These are phyloP conservation scores for Drusus annulatus DNA, from an alignment of 1,140 invertebrate genomes.

Conservation along the genomic window DNA sequence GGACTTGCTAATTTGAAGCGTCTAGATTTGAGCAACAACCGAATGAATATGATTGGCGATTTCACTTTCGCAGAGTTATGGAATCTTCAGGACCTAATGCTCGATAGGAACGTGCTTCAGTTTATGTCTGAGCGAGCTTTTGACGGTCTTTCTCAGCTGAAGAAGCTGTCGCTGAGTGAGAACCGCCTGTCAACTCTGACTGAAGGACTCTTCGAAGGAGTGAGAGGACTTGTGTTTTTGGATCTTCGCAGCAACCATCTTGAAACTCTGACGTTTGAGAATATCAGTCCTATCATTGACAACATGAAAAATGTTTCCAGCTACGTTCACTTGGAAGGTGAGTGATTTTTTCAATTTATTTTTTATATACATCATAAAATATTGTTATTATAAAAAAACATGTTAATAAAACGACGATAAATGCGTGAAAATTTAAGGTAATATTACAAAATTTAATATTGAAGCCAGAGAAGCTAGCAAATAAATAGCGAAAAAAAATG, in stretches of 20 bases:
- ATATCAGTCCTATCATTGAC: conserved; percentile 79
- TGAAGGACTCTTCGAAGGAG: conserved; percentile 76
- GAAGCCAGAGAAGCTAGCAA: too few species aligned
- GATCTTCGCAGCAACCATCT: conserved; percentile 82
- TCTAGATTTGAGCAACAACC: conserved; percentile 80
- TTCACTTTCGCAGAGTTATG: conserved; percentile 82
- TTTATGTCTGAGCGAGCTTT: conserved; percentile 81
- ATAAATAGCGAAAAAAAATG: too few species aligned
- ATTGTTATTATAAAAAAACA: too few species aligned
- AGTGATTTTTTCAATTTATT: conserved; percentile 65
- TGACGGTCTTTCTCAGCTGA: conserved; percentile 78
- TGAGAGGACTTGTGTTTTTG: conserved; percentile 77
- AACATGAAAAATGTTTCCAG: conserved; percentile 82
- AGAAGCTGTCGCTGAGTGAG: conserved; percentile 78
- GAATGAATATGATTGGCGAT: conserved; percentile 80
- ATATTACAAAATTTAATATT: too few species aligned
- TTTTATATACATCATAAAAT: too few species aligned
- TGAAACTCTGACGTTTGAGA: conserved; percentile 81
- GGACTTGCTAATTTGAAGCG: conserved; percentile 77
- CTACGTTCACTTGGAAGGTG: conserved; percentile 83
- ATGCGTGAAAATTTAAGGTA: too few species aligned
- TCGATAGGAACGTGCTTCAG: conserved; percentile 79
- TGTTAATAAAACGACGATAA: too few species aligned
- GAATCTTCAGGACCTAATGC: conserved; percentile 78
- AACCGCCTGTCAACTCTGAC: conserved; percentile 80